Evolutionary conservation across 2,797 vertebrate species (phyloP).

Genomic region (Lepilemur septentrionalis): DNA sequence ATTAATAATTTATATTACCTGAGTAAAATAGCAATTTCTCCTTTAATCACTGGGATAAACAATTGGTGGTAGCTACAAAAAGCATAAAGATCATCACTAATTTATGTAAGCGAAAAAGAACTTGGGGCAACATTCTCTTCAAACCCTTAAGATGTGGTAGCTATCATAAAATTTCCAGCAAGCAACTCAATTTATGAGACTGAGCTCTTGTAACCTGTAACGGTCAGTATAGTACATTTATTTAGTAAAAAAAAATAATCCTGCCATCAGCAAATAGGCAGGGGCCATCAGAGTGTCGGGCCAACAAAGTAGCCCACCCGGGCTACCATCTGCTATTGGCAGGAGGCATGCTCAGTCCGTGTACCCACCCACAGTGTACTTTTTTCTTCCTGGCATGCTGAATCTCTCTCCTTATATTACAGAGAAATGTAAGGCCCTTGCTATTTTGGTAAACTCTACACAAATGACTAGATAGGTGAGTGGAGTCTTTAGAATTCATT

Average conservation of each 20-base stretch:
- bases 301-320: not conserved
- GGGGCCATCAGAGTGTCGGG: not conserved
- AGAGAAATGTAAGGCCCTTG: not conserved
- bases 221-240: not conserved
- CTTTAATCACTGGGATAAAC: not conserved
- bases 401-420: not conserved
- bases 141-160: not conserved
- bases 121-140: not conserved
- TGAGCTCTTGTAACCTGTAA: conserved; percentile 10
- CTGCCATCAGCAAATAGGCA: conserved; percentile 12
- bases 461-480: conserved; percentile 12
- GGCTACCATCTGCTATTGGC: not conserved
- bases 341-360: not conserved
- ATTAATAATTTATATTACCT: not conserved
- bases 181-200: not conserved
- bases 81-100: not conserved
- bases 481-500: not conserved
- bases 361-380: not conserved
- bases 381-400: not conserved
- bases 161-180: conserved; percentile 13
- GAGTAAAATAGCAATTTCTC: not conserved
- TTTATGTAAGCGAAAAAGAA: conserved; percentile 16
- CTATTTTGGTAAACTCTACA: conserved; percentile 33
- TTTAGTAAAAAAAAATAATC: not conserved
- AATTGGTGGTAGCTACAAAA: not conserved